phyloP scores from a whole-genome alignment of 2,888 invertebrate species.

The Gryllus longicercus region DNA sequence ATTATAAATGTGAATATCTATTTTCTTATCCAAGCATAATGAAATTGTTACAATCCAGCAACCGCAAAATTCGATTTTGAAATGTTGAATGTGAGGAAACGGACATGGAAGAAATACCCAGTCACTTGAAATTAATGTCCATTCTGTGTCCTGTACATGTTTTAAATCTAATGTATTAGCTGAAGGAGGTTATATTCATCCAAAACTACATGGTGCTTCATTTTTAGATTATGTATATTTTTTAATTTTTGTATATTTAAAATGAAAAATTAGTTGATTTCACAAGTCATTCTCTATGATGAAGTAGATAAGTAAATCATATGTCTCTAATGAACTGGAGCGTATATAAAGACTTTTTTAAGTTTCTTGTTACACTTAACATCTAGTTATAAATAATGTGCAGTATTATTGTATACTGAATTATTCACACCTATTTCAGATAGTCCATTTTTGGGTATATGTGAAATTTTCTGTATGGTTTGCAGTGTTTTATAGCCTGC shows the following conservation, averaged over 20 bases:
- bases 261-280: conserved; percentile 34
- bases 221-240: conserved; percentile 38
- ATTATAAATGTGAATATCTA: conserved; percentile 39
- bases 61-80: conserved; percentile 35
- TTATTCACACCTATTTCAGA: conserved; percentile 36
- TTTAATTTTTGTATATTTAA: conserved; percentile 37
- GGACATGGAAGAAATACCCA: conserved; percentile 32
- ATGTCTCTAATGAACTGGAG: conserved; percentile 28
- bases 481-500: conserved; percentile 36
- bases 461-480: conserved; percentile 37
- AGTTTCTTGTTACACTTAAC: conserved; percentile 34
- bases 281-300: conserved; percentile 32
- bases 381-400: conserved; percentile 35
- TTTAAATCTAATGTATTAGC: conserved; percentile 34
- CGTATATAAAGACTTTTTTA: conserved; percentile 34
- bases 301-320: conserved; percentile 26
- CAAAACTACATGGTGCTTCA: conserved; percentile 39
- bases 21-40: conserved; percentile 39
- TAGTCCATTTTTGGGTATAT: conserved; percentile 36
- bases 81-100: conserved; percentile 30
- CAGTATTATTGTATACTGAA: conserved; percentile 39
- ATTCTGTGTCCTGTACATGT: conserved; percentile 36
- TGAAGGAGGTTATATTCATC: conserved; percentile 36
- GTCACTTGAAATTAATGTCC: conserved; percentile 33
- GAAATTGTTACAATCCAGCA: conserved; percentile 34